Conservation (phyloP, 2,797 vertebrate genomes). For the Rousettus madagascariensis region DNA sequence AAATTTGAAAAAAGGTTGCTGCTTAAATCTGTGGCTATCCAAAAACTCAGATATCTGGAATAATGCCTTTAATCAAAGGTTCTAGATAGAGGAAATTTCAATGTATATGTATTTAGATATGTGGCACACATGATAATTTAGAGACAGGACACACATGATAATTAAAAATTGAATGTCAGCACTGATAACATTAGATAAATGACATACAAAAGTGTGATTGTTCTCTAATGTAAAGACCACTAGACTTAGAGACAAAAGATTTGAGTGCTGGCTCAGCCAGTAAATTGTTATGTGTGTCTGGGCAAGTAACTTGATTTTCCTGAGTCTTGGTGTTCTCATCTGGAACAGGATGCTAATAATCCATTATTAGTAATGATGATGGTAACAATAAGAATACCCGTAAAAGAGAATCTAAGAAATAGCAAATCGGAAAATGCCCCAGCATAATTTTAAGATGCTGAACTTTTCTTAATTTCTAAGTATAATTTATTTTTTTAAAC, state of each 20-base stretch:
- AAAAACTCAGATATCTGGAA: neutral
- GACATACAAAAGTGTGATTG: neutral
- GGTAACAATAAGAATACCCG: neutral
- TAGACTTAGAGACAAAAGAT: neutral
- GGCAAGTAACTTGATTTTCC: neutral
- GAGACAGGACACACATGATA: neutral
- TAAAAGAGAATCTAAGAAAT: neutral
- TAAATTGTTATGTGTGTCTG: neutral
- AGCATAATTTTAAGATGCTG: constrained; percentile 1
- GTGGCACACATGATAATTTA: neutral
- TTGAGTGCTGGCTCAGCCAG: neutral
- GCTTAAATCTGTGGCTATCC: neutral
- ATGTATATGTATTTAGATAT: neutral
- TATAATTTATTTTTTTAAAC: neutral
- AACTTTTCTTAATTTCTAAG: constrained; percentile 7
- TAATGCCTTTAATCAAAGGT: neutral
- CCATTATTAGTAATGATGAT: neutral
- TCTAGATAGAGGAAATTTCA: neutral
- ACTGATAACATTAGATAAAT: neutral
- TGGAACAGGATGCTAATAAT: neutral
- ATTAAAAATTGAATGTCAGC: neutral
- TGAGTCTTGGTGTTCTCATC: neutral
- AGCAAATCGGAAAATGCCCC: neutral
- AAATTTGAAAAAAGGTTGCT: neutral
- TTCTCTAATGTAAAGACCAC: neutral